Evolutionary conservation across 2,797 vertebrate species (phyloP).

Genomic region (Enteromius afrohamiltoni): DNA sequence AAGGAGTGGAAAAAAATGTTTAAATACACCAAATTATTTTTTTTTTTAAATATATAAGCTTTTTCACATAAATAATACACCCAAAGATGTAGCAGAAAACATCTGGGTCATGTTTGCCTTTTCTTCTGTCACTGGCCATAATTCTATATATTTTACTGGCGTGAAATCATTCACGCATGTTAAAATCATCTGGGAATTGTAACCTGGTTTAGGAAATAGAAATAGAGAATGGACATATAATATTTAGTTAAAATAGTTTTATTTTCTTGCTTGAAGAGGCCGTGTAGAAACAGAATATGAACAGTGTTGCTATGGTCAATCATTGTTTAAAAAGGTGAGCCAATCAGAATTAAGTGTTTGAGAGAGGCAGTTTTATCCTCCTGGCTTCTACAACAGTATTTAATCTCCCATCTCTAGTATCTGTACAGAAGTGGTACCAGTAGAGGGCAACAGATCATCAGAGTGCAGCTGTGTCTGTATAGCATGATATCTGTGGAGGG

Average conservation of each 20-base stretch:
- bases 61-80: too few species aligned
- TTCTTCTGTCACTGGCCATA: too few species aligned
- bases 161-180: too few species aligned
- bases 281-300: neutral
- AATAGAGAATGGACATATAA: neutral
- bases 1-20: too few species aligned
- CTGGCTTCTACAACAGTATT: neutral
- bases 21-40: too few species aligned
- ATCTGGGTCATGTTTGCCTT: too few species aligned
- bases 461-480: neutral
- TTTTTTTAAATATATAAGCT: too few species aligned
- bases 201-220: too few species aligned
- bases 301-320: neutral
- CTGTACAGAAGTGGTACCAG: neutral
- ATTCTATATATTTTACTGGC: too few species aligned
- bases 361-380: neutral
- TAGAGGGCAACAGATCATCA: slow-evolving; percentile 36
- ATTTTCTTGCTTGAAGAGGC: neutral
- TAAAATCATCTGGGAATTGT: too few species aligned
- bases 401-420: neutral
- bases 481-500: neutral
- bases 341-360: neutral
- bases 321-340: neutral
- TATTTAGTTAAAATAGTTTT: neutral
- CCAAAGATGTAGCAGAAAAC: too few species aligned